Base-by-base conservation (phyloP, 2,888 invertebrate genomes). In the Ditula angustiorana region DNA sequence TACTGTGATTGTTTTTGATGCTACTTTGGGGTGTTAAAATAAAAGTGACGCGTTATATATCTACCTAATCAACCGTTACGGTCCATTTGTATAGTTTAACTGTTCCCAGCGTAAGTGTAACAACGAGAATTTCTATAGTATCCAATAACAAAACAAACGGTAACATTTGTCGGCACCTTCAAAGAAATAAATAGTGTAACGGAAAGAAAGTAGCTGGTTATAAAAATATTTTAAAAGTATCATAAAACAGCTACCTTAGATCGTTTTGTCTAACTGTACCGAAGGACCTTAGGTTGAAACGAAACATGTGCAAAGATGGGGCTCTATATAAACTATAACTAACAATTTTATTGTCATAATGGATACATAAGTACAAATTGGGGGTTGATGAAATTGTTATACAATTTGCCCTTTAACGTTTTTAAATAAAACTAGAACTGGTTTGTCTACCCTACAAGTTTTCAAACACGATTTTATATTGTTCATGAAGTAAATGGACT, bases 181-280 rank as follows among this genome's bases (percentile, higher is more conserved):
- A 89, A 89, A 88, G 81, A 61, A 73, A 72, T 80, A 88, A 87
- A 81, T 87, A 76, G 84, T 67, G 79, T 91, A 86, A 86, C 86
- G 85, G 86, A 81, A 85, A 85, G 87, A 87, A 87, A 87, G 87
- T 86, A 86, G 86, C 85, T 53, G 71, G 87, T 86, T 86, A 86
- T 82, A 86, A 84, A 86, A 75, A 72, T 76, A 69, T 81, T 76
- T 71, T 74, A 76, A 78, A 74, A 76, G 70, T 46, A 74, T 71
- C 77, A 78, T 84, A 86, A 85, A 86, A 71, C 70, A 57, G 46
- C 69, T 67, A 67, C 63, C 58, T 59, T 59, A 44, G 37, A 33
- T 58, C 52, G 53, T 30, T n/a, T 57, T 41, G 49, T 49, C 16
- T 78, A 77, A 77, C 77, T 72, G 79, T 75, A 63, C 28, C 52